These are phyloP conservation scores for Labrus mixtus DNA, from an alignment of 2,113 vertebrate species.

Conservation along the genomic window DNA sequence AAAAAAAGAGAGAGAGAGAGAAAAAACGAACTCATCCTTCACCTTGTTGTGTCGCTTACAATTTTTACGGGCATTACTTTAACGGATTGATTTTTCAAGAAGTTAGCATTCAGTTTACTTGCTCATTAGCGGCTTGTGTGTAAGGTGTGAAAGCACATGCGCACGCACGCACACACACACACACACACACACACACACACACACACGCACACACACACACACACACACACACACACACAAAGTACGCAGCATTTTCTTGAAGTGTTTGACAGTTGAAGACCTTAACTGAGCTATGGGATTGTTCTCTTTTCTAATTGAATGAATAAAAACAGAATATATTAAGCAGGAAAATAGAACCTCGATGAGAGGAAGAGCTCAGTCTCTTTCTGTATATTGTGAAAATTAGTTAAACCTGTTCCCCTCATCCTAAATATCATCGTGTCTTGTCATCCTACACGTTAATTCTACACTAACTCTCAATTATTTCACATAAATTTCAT, in stretches of 20 bases:
- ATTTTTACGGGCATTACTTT: slow-evolving; percentile 23
- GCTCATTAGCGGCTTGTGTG: slow-evolving; percentile 1
- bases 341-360: slow-evolving; percentile 3
- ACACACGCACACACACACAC: not conserved
- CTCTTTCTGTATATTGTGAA: not conserved
- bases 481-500: slow-evolving; percentile 20
- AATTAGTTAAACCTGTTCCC: not conserved
- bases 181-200: not conserved
- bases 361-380: not conserved
- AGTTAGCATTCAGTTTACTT: slow-evolving; percentile 29
- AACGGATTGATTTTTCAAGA: slow-evolving; percentile 24
- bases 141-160: slow-evolving; percentile 9
- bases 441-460: slow-evolving; percentile 1
- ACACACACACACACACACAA: slow-evolving; percentile 4
- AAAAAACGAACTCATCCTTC: slow-evolving; percentile 35
- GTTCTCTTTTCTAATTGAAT: slow-evolving; percentile 31
- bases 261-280: slow-evolving; percentile 18
- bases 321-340: slow-evolving; percentile 16
- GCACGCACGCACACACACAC: not conserved
- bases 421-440: not conserved
- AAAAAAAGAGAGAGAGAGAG: slow-evolving; percentile 26
- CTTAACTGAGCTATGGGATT: not conserved
- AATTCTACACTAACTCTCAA: not conserved
- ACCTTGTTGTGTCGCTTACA: slow-evolving; percentile 21
- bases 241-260: slow-evolving; percentile 5